These are phyloP conservation scores for Hyposoter didymator DNA, from an alignment of 2,888 invertebrate genomes.

Conservation along the genomic window DNA sequence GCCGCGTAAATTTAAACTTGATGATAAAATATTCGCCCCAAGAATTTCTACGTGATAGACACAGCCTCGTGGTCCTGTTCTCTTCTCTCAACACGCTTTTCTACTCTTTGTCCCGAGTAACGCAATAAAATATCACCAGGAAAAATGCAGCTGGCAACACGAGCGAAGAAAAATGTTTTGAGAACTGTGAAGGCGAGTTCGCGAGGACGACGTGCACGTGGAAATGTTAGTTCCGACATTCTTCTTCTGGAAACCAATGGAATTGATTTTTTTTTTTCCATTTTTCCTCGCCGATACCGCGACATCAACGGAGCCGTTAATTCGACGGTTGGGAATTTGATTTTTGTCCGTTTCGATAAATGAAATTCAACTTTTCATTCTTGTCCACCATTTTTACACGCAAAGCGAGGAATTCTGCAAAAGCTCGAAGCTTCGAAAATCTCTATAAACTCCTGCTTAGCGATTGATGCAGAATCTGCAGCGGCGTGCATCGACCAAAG, in stretches of 20 bases:
- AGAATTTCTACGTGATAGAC: conserved; percentile 5
- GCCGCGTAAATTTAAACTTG: background rate
- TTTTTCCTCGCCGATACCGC: background rate
- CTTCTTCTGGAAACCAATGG: background rate
- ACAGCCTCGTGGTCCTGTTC: conserved; percentile 11
- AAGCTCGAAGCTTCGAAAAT: background rate
- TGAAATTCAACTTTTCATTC: no score
- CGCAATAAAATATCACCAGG: conserved; percentile 3
- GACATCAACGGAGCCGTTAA: background rate
- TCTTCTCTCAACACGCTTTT: conserved; percentile 51
- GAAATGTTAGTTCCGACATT: background rate
- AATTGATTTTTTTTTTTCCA: background rate
- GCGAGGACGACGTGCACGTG: background rate
- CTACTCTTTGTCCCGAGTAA: conserved; percentile 14
- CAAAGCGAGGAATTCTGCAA: no score
- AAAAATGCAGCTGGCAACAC: conserved; percentile 1
- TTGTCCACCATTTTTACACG: no score
- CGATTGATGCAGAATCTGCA: no score
- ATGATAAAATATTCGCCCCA: conserved; percentile 29
- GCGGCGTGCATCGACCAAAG: no score
- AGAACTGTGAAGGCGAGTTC: background rate
- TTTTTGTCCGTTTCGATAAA: no score
- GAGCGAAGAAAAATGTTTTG: background rate
- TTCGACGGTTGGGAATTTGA: no score
- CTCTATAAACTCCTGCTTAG: background rate